phyloP scores from a whole-genome alignment of 2,797 vertebrate genomes.

The Euphonia xanthogaster region DNA sequence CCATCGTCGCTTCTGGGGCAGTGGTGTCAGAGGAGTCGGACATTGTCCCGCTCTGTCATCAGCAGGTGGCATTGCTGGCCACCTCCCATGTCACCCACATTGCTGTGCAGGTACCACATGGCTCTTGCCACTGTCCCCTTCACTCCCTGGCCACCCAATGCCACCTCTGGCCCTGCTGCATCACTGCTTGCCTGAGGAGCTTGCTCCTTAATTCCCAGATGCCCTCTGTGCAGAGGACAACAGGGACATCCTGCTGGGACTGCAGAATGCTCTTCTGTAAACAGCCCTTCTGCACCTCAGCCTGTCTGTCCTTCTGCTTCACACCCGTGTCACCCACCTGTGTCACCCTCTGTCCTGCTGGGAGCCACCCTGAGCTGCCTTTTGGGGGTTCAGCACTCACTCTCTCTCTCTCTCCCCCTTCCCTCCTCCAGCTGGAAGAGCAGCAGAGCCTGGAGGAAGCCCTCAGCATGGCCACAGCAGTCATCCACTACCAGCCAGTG shows the following conservation, averaged over 20 bases:
- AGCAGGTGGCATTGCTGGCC: slow-evolving; percentile 80
- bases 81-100: slow-evolving; percentile 75
- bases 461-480: slow-evolving; percentile 73
- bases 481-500: slow-evolving; percentile 68
- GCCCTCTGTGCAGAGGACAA: neutral
- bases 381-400: neutral
- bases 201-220: neutral
- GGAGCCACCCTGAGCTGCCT: neutral
- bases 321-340: neutral
- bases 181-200: accelerated
- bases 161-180: neutral
- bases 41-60: slow-evolving; percentile 60
- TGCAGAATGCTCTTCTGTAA: neutral
- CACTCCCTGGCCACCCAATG: accelerated
- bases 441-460: slow-evolving; percentile 80
- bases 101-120: slow-evolving; percentile 72
- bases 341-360: neutral
- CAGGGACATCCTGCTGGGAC: neutral
- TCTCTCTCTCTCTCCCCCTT: neutral
- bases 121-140: neutral
- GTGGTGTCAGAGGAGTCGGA: slow-evolving; percentile 60
- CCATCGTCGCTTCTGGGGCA: slow-evolving; percentile 74
- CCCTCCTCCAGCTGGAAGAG: slow-evolving; percentile 71
- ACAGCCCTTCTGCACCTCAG: neutral
- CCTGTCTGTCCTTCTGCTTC: neutral